Conservation (phyloP, 2,797 vertebrate species). For the Malacoctenus gilli region DNA sequence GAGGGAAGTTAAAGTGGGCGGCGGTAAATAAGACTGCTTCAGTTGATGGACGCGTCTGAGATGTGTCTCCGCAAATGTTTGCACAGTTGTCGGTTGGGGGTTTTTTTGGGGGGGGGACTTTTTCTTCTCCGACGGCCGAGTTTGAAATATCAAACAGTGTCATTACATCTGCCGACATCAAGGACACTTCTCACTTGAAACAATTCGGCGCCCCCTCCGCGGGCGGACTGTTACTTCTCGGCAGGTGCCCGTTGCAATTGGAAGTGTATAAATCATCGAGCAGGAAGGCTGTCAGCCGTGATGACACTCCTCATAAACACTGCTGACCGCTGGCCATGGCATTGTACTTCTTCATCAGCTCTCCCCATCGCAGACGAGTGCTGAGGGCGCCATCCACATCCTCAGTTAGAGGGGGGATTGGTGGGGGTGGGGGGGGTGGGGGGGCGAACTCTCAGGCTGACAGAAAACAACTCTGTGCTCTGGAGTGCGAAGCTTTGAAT, state of each 20-base stretch:
- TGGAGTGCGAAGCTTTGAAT: slow-evolving; percentile 52
- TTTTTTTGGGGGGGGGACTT: too few species aligned
- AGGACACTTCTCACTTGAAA: slow-evolving; percentile 68
- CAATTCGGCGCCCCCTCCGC: slow-evolving; percentile 56
- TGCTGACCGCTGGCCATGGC: slow-evolving; percentile 72
- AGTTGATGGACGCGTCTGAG: slow-evolving; percentile 29
- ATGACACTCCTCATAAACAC: slow-evolving; percentile 80
- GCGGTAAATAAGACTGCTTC: slow-evolving; percentile 21
- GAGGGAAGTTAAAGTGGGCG: not conserved
- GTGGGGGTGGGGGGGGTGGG: slow-evolving; percentile 30
- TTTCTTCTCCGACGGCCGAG: slow-evolving; percentile 43
- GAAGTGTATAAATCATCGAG: slow-evolving; percentile 76
- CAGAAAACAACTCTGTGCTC: slow-evolving; percentile 39
- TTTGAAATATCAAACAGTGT: slow-evolving; percentile 40
- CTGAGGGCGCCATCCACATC: slow-evolving; percentile 51
- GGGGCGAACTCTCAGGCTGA: slow-evolving; percentile 26
- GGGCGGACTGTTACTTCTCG: slow-evolving; percentile 66
- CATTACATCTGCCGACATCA: slow-evolving; percentile 57
- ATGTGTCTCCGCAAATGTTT: slow-evolving; percentile 39
- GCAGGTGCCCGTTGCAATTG: slow-evolving; percentile 65
- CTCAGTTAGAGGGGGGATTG: too few species aligned
- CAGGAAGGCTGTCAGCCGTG: slow-evolving; percentile 65
- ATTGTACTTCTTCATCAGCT: slow-evolving; percentile 74
- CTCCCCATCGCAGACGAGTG: slow-evolving; percentile 55
- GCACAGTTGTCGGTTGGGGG: too few species aligned